Percentiles rank a stretch among this genome's conserved stretches.
These are phyloP conservation scores for Stegodyphus dumicola DNA, from an alignment of 1,140 invertebrate species.

Conservation along the genomic window DNA sequence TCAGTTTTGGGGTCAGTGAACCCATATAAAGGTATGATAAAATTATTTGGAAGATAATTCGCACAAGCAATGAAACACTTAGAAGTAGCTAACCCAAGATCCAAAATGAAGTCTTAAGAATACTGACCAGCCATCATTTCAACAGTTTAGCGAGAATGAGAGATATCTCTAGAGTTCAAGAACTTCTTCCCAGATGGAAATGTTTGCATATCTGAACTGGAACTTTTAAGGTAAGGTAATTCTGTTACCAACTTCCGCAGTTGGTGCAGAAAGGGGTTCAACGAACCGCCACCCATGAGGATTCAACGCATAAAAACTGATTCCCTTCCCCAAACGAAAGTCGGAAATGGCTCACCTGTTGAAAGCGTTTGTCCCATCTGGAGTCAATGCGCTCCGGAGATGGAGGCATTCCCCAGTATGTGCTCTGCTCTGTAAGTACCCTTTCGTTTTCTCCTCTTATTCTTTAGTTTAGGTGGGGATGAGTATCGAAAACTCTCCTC, in stretches of 20 bases:
- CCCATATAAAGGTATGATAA: too few relatives aligned
- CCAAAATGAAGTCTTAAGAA: too few relatives aligned
- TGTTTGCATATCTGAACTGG: too few relatives aligned
- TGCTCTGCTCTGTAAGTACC: constrained; percentile 9
- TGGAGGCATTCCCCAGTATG: neutral
- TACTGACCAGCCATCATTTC: too few relatives aligned
- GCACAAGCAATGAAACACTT: too few relatives aligned
- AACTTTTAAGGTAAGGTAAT: neutral
- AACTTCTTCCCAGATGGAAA: too few relatives aligned
- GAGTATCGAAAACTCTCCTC: neutral
- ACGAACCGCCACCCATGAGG: constrained; percentile 33
- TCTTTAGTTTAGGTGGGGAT: neutral
- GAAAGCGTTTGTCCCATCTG: neutral
- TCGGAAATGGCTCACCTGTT: constrained; percentile 45
- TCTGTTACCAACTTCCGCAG: constrained; percentile 11
- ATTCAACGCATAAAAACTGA: constrained; percentile 14
- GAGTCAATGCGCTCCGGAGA: constrained; percentile 27
- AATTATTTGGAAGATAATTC: too few relatives aligned
- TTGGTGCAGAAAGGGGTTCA: constrained; percentile 37
- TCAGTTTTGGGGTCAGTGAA: too few relatives aligned
- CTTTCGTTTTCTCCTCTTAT: constrained; percentile 9
- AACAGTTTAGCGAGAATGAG: too few relatives aligned
- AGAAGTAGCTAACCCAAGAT: too few relatives aligned
- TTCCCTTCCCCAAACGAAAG: constrained; percentile 13
- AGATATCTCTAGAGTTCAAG: too few relatives aligned